A percentile compares a stretch with the other conserved stretches of the same genome.
These are phyloP conservation scores for Semotilus atromaculatus DNA, from an alignment of 2,797 vertebrate genomes.

Conservation along the genomic window DNA sequence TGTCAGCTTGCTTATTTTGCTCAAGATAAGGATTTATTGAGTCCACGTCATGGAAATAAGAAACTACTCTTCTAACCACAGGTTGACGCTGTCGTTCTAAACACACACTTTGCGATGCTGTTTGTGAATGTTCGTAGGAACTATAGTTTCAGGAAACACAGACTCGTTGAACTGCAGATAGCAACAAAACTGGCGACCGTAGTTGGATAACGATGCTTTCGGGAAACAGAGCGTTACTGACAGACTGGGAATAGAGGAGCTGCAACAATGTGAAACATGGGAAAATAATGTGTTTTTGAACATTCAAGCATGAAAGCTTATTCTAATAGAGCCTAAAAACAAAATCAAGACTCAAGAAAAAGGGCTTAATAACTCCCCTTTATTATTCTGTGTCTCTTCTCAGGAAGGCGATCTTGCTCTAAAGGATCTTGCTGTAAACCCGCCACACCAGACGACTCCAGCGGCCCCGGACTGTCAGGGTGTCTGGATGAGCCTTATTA, in stretches of 20 bases:
- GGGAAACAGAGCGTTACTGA: neutral
- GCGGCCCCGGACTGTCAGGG: conserved; percentile 17
- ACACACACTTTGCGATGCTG: no score
- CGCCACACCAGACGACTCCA: neutral
- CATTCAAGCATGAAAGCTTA: neutral
- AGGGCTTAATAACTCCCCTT: neutral
- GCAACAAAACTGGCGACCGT: no score
- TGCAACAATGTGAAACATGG: neutral
- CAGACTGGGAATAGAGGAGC: neutral
- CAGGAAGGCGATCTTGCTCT: neutral
- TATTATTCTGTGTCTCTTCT: conserved; percentile 5
- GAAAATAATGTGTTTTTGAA: neutral
- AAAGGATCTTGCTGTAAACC: neutral
- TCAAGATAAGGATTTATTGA: no score
- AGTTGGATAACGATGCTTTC: no score
- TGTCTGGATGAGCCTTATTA: conserved; percentile 37
- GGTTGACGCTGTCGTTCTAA: no score
- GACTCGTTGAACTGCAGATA: no score
- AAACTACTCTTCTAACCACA: no score
- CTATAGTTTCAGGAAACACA: no score
- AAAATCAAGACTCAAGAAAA: neutral
- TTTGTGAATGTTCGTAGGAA: no score
- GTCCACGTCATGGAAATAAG: no score
- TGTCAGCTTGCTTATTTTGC: no score
- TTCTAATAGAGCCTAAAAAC: neutral